Evolutionary conservation across 2,797 vertebrate species (phyloP), one percentile per base, ranked within the genome.

Genomic region (Haliaeetus vocifer): DNA sequence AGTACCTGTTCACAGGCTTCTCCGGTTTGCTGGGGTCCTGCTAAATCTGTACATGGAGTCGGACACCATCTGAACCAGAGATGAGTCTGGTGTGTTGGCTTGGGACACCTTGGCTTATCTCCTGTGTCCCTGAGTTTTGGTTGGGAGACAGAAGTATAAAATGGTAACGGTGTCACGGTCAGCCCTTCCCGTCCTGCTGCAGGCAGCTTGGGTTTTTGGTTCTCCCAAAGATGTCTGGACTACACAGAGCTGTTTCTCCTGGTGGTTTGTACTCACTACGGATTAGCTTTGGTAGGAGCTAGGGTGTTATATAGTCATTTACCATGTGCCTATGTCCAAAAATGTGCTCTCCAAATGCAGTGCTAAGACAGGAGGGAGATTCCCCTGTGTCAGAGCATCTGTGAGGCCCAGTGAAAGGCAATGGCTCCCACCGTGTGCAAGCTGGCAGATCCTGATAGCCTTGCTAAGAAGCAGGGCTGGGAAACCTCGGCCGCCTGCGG

Each of bases 21-120:
- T 58, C 21, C 2, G 0, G 11, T 20, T 33, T 55, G 6, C 3
- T 10, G 31, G 55, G 13, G 42, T 79, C 22, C 80, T 37, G 21
- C 56, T 33, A 1, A 2, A 2, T 6, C 38, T 45, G 25, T 10
- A 1, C 0, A 0, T 12, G 23, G 44, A 11, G 7, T 8, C 0
- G 0, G n/a, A 31, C 4, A 0, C 49, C 12, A 1, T 13, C 61
- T 19, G 21, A 28, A 22, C 29, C 82, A 20, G 63, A 40, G 73
- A 0, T 11, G 88, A 17, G 4, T 5, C 31, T 28, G 31, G 5
- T 28, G 53, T 25, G 53, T 28, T 8, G 8, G 23, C 58, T 53
- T 13, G 29, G 56, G 81, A 6, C 45, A 23, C 49, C 15, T 4
- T n/a, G 80, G 35, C 33, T 62, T 22, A 3, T 45, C 73, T 62